Evolutionary conservation across 2,113 vertebrate genomes (phyloP), one percentile per base, ranked within the genome.

Genomic region (Centropristis striata): DNA sequence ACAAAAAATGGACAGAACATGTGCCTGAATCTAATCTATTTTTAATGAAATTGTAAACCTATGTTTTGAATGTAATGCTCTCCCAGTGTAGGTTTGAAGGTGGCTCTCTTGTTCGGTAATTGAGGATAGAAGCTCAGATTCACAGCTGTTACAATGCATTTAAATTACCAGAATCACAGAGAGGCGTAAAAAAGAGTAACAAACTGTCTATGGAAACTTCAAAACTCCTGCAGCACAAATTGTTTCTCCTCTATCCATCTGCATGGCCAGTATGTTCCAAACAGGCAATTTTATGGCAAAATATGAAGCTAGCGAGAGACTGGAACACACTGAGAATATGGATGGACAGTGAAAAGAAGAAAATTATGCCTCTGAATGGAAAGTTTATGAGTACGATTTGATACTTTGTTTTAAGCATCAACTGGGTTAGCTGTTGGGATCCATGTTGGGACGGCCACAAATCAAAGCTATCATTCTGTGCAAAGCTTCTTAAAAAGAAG

Each of bases 181-280:
- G 10, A 32, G 32, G 32, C 4, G 32, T 7, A 4, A 1, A 0
- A 28, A 0, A 20, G 66, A 60, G 46, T 42, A 20, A 25, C 55
- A 60, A 63, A 46, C 63, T 71, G 32, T 77, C 59, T 20, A 21
- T 32, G 32, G 23, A 75, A 67, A 77, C 65, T 23, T 64, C n/a
- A n/a, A 16, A 63, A 72, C 28, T 68, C 20, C 2, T 65, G 36
- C 58, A 51, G 51, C 21, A 41, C 28, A 41, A 70, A 75, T 42
- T 8, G 54, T 27, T 37, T 68, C 42, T 76, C 28, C 27, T 42
- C 44, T 25, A 21, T 80, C 78, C 82, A 80, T 88, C 75, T 80
- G 75, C 55, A 60, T 18, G 47, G 23, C 61, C 66, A 75, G 21
- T 66, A 41, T 84, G 77, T 71, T 80, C 42, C 55, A 74, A 58